Conservation (phyloP, 2,113 vertebrate genomes). For the crab-eating macaque (Macaca fascicularis) region T2T-MFA8v1.1 NC_088378.1:7430501-7431000, state of each 20-base stretch:
- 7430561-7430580: neutral
- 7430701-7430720: neutral
- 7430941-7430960: neutral
- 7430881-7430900: neutral
- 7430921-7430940: neutral
- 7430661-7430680: neutral
- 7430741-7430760: neutral
- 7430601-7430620: neutral
- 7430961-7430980: neutral
- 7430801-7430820: neutral
- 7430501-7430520: neutral
- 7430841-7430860: neutral
- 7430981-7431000: neutral
- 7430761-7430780: neutral
- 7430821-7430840: neutral
- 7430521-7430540: neutral
- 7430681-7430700: neutral
- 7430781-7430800: neutral
- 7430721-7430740: neutral
- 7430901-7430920: neutral
- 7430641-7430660: neutral
- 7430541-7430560: neutral
- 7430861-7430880: neutral
- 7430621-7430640: neutral
- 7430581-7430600: neutral